Base-by-base conservation (phyloP, 2,888 invertebrate species). In the Clistopyga incitator region DNA sequence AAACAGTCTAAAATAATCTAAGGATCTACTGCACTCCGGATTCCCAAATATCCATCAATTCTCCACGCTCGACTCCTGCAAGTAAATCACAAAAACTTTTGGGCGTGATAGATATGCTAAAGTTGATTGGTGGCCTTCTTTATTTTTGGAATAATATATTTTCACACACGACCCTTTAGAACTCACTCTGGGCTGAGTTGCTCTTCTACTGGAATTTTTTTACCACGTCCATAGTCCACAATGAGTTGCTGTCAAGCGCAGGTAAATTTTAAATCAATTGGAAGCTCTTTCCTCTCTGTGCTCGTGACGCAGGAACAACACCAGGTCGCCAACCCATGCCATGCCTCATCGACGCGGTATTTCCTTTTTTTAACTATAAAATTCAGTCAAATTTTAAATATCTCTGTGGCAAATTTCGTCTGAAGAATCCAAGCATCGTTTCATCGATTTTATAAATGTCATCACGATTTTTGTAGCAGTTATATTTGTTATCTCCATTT, bases 201-300 rank as follows among this genome's bases (percentile, higher is more conserved):
- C 74, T 61, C 74, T 80, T 67, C 23, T 54, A 61, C 56, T 50
- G 25, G 65, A 29, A 72, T 54, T 72, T 79, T 65, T 84, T 80
- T 78, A 77, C 64, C 72, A 74, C 50, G 67, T 67, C 65, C 54
- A 50, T 25, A 47, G 29, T 29, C 42, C 29, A 52, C 64, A 64
- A 61, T 77, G 67, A 47, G 80, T 74, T 50, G 74, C 83, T 78
- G 81, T 84, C 83, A 84, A 45, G 38, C 70, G 64, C 83, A 84
- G 81, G 68, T 78, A 74, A 84, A 84, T 84, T 84, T 84, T 80
- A 77, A 80, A 80, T 80, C 77, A 80, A 78, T 81, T 64, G 81
- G 56, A 67, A 80, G 29, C 4, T 29, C 29, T 29, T 29, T 29
- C 3, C 29, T 29, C 29, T 29, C 29, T 29, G 47, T 47, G 47